These are phyloP conservation scores for Pseudonaja textilis DNA, from an alignment of 2,113 vertebrate genomes.

Conservation along the genomic window DNA sequence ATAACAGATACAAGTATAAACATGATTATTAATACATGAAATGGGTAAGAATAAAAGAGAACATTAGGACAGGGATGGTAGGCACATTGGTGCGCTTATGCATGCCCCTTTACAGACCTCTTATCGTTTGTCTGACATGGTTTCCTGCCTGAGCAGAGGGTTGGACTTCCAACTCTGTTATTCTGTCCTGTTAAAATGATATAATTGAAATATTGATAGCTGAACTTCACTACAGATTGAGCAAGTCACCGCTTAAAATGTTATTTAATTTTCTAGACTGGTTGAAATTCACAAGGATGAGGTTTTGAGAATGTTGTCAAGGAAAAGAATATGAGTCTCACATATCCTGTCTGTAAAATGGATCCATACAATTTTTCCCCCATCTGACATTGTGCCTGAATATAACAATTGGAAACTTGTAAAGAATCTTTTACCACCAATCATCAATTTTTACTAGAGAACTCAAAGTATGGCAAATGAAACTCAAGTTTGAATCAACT, in stretches of 20 bases:
- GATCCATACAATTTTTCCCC: neutral
- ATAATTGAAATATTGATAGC: neutral
- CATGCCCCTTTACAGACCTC: too few species aligned
- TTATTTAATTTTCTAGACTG: neutral
- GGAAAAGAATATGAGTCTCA: too few species aligned
- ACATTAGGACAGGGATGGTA: too few species aligned
- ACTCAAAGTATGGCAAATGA: neutral
- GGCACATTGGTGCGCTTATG: too few species aligned
- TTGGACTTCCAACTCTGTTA: too few species aligned
- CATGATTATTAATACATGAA: too few species aligned
- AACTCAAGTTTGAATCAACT: neutral
- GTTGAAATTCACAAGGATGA: neutral
- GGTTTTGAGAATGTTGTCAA: neutral
- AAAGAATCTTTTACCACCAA: neutral
- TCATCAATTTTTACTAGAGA: neutral
- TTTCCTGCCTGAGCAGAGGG: too few species aligned
- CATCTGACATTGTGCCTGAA: neutral
- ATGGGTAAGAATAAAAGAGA: too few species aligned
- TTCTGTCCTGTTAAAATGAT: neutral
- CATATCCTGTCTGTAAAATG: neutral
- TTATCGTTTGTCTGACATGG: too few species aligned
- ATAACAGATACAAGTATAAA: too few species aligned
- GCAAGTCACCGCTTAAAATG: too few species aligned
- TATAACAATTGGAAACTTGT: neutral
- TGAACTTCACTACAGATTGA: neutral